Base-by-base conservation (phyloP, 2,797 vertebrate genomes). In the Capromys pilorides region DNA sequence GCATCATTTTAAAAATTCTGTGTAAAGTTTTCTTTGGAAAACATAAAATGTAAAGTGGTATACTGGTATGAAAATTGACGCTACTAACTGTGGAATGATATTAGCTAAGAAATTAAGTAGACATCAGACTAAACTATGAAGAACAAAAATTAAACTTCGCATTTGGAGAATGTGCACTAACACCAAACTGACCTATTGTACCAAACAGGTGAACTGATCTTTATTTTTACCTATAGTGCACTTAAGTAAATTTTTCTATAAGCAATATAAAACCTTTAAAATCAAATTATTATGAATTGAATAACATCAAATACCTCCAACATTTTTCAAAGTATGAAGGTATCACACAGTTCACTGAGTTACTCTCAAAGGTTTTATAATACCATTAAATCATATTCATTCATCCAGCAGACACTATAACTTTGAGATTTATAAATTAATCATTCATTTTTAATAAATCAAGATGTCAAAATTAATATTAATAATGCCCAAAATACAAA, bases 11-110 rank as follows among this genome's bases (percentile, higher is more conserved):
- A 9, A 8, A 95, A 96, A 97, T 92, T 97, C 14, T 94, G n/a
- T 88, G 85, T 26, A 89, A 94, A 96, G 73, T 59, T 93, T 97
- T 62, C 36, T 73, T 93, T 95, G 62, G 95, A 97, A 95, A 97
- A 94, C 13, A 80, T 5, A 97, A 95, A 49, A 5, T 88, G 81
- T 87, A 94, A 97, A 98, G 95, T 59, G 93, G 96, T 89, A 86
- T 54, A 33, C 80, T 93, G 90, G 94, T 96, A 92, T 95, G 90
- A n/a, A 88, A 73, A 93, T 33, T 80, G 71, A 96, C 90, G 62
- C 62, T 21, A 84, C 94, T 82, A 91, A 89, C 95, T 97, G 91
- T 14, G 97, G 96, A 97, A 98, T 91, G 97, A 51, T 39, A 92
- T 95, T 86, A 71, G 83, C 26, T 82, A 91, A 88, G 13, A 64